Base-by-base conservation (phyloP, 1,140 invertebrate species). In the Cydia amplana region DNA sequence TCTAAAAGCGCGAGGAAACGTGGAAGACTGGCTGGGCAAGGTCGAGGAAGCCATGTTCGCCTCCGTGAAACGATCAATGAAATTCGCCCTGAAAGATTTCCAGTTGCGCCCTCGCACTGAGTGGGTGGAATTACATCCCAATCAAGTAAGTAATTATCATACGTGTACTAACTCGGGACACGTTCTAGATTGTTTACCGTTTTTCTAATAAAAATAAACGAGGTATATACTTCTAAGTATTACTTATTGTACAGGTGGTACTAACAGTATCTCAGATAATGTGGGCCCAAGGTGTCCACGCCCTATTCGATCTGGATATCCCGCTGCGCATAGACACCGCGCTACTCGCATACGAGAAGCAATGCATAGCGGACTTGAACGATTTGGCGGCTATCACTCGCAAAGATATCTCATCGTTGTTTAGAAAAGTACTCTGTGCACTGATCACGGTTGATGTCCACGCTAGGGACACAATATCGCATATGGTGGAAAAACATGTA, bases 391-490 rank as follows among this genome's bases (percentile, higher is more conserved):
- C 93, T 0, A 93, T 98, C 67, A 97, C 97, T 0, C 93, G 97
- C 65, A 95, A 94, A 46, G 95, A 96, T 83, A 90, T 98, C 1
- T 92, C 94, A 9, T 94, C 94, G 77, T 90, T 98, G 46, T 94
- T 96, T 49, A 92, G 97, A 40, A 95, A 95, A 64, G 94, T 97
- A 7, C 93, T 98, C 0, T 96, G 96, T 76, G 96, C 97, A 16
- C 91, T 98, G 0, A 97, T 98, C 73, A 98, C 97, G 0, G 94
- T 98, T 6, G 97, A 98, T 91, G 97, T 98, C 0, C 97, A 98
- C 83, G 96, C 96, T 7, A 94, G 97, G 83, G 97, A 98, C 85
- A 97, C 96, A 16, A 95, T 98, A 14, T 93, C 94, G 0, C 95
- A 95, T 77, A 94, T 98, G 85, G 95, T 97, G 1, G 94, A 95